phyloP scores from a whole-genome alignment of 2,113 vertebrate species.

The Morone saxatilis region DNA sequence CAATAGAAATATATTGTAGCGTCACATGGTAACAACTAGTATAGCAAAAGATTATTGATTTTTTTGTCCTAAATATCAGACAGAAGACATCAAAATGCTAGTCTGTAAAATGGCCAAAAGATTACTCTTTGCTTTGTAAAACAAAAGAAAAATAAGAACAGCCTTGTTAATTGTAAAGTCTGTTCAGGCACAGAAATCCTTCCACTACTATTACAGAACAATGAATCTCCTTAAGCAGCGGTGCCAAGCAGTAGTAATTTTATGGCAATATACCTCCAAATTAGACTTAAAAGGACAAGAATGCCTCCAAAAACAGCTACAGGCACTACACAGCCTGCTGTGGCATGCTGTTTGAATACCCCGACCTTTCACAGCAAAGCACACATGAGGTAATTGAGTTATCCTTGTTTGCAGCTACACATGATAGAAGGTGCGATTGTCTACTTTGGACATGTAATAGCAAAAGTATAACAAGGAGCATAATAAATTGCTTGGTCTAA shows the following conservation, averaged over 20 bases:
- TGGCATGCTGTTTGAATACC: conserved; percentile 13
- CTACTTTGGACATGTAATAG: conserved; percentile 49
- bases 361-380: conserved; percentile 20
- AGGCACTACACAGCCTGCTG: not conserved
- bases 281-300: conserved; percentile 4
- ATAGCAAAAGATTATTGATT: not conserved
- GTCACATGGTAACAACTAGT: not conserved
- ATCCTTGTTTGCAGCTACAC: conserved; percentile 32
- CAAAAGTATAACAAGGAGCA: conserved; percentile 49
- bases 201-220: conserved; percentile 21
- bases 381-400: conserved; percentile 29
- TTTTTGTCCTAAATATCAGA: not conserved
- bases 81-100: not conserved
- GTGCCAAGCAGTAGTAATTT: not conserved
- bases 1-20: not conserved
- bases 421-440: conserved; percentile 29
- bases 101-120: not conserved
- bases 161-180: not conserved
- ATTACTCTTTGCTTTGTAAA: not conserved
- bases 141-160: not conserved
- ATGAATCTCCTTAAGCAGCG: conserved; percentile 10
- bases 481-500: conserved; percentile 47
- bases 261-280: conserved; percentile 19
- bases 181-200: not conserved
- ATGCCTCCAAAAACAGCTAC: not conserved